Evolutionary conservation across 2,113 vertebrate species (phyloP).

Genomic region (Pandion haliaetus): DNA sequence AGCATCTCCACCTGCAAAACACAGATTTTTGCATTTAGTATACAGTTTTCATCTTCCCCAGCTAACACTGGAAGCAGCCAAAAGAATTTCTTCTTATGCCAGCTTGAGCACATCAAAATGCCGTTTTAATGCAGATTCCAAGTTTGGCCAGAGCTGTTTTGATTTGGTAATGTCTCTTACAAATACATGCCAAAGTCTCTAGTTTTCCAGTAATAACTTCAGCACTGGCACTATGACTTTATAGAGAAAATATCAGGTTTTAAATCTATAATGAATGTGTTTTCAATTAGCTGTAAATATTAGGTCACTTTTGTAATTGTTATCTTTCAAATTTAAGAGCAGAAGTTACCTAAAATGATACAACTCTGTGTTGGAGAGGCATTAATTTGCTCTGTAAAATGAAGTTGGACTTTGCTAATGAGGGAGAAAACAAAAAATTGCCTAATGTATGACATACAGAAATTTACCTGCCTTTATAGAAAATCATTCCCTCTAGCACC

Average conservation of each 20-base stretch:
- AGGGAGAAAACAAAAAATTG: neutral
- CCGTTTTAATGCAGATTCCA: neutral
- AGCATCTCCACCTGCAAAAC: neutral
- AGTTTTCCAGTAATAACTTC: neutral
- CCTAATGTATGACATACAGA: neutral
- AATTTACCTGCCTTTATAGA: neutral
- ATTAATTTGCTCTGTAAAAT: neutral
- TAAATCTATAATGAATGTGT: neutral
- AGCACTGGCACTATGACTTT: neutral
- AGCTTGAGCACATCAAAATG: neutral
- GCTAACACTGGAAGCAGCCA: neutral
- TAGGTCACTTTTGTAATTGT: neutral
- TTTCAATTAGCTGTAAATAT: neutral
- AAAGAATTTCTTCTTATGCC: neutral
- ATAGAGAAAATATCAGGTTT: neutral
- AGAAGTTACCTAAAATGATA: neutral
- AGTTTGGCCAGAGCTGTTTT: neutral
- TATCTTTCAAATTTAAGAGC: neutral
- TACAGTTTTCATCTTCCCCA: neutral
- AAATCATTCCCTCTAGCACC: neutral
- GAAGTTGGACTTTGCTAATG: neutral
- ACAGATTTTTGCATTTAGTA: neutral
- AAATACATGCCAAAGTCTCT: neutral
- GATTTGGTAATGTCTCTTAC: constrained; percentile 2
- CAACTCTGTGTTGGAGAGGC: neutral